phyloP scores from a whole-genome alignment of 2,113 vertebrate genomes.

The Petrocephalus zakoni region DNA sequence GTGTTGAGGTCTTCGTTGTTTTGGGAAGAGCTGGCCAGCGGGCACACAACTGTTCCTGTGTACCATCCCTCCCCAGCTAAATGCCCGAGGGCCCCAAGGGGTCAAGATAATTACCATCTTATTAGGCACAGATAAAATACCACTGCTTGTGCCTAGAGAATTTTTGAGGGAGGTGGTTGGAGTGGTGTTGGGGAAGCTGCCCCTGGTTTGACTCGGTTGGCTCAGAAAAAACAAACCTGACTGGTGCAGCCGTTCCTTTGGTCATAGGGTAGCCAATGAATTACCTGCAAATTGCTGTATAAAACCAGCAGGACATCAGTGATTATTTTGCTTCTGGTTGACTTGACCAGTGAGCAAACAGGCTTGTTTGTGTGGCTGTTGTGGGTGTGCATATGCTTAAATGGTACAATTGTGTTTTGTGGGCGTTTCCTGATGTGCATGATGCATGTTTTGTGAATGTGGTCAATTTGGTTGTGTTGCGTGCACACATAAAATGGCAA shows the following conservation, averaged over 20 bases:
- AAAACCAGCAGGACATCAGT: background rate
- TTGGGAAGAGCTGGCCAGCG: background rate
- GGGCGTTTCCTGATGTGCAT: background rate
- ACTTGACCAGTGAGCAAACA: background rate
- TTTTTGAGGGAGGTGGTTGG: background rate
- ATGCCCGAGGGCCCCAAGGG: background rate
- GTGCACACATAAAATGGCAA: background rate
- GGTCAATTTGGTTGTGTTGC: background rate
- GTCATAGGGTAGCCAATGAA: background rate
- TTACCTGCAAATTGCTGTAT: background rate
- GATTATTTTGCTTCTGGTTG: background rate
- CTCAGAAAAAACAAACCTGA: background rate
- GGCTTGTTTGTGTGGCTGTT: background rate
- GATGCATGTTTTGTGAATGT: background rate
- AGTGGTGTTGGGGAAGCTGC: background rate
- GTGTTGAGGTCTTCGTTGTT: background rate
- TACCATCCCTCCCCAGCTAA: background rate
- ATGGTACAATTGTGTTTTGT: background rate
- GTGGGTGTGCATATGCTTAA: background rate
- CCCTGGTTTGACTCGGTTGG: background rate
- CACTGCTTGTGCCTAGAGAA: background rate
- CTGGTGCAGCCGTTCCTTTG: background rate
- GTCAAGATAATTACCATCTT: constrained; percentile 8
- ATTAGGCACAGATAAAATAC: constrained; percentile 18
- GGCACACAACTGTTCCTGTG: background rate